Percentiles rank a stretch among this genome's conserved stretches.
phyloP scores from a whole-genome alignment of 1,140 invertebrate species.

The Dendrolimus punctatus region DNA sequence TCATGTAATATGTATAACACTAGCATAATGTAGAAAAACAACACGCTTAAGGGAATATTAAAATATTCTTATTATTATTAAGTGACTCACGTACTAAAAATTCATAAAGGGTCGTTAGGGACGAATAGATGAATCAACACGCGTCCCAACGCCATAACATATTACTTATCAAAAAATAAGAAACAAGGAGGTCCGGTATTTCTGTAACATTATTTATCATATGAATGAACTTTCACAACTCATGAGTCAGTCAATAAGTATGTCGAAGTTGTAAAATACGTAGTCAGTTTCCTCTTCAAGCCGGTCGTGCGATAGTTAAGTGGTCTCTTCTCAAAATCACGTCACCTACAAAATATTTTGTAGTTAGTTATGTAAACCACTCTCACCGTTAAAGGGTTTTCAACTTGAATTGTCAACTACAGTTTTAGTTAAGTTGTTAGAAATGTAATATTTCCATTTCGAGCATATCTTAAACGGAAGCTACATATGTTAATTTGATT shows the following conservation, averaged over 20 bases:
- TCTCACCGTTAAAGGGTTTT: constrained; percentile 2
- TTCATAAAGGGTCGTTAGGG: not conserved
- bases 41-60: not conserved
- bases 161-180: not conserved
- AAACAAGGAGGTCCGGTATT: not conserved
- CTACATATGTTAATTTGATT: constrained; percentile 20
- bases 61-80: constrained; percentile 1
- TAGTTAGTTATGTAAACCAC: not conserved
- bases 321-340: constrained; percentile 10
- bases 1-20: too few species aligned
- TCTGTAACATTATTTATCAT: constrained; percentile 19
- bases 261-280: constrained; percentile 36
- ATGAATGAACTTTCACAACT: constrained; percentile 35
- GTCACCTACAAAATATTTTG: not conserved
- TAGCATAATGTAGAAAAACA: not conserved
- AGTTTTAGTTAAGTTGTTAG: too few species aligned
- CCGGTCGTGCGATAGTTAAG: not conserved
- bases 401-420: too few species aligned
- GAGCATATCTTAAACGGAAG: constrained; percentile 10
- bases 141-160: constrained; percentile 7
- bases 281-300: constrained; percentile 25
- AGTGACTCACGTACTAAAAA: not conserved
- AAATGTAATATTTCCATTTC: too few species aligned
- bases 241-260: constrained; percentile 42
- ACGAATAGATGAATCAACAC: constrained; percentile 3